These are phyloP conservation scores for Anniella stebbinsi DNA, from an alignment of 2,797 vertebrate species.

Conservation along the genomic window DNA sequence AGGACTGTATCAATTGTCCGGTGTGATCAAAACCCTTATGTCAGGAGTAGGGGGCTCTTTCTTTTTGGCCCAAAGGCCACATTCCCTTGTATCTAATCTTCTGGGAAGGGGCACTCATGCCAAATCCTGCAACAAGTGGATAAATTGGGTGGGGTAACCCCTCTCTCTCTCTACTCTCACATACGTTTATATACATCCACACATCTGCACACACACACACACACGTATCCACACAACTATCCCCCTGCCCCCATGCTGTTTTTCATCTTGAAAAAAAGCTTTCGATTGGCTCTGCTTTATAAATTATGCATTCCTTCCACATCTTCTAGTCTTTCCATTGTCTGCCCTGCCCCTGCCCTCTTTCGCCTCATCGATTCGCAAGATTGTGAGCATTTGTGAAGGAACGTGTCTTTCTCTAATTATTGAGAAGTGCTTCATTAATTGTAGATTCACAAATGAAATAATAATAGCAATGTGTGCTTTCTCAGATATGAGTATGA, in stretches of 20 bases:
- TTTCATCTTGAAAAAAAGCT: too few species aligned
- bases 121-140: too few species aligned
- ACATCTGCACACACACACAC: not conserved
- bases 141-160: too few species aligned
- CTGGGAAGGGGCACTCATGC: too few species aligned
- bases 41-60: not conserved
- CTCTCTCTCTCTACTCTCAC: too few species aligned
- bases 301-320: not conserved
- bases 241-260: not conserved
- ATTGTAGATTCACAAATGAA: not conserved
- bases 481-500: not conserved
- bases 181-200: not conserved
- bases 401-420: not conserved
- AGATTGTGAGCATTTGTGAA: not conserved
- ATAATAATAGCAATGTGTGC: not conserved
- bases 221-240: not conserved
- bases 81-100: not conserved
- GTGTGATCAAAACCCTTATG: not conserved
- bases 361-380: not conserved
- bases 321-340: not conserved
- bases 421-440: conserved; percentile 4
- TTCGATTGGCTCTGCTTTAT: not conserved
- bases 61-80: too few species aligned
- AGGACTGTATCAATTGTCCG: not conserved
- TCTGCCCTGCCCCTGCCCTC: not conserved